Evolutionary conservation across 1,140 invertebrate species (phyloP), one percentile per base, ranked within the genome.

Genomic region (Dolichoris vasculosae): DNA sequence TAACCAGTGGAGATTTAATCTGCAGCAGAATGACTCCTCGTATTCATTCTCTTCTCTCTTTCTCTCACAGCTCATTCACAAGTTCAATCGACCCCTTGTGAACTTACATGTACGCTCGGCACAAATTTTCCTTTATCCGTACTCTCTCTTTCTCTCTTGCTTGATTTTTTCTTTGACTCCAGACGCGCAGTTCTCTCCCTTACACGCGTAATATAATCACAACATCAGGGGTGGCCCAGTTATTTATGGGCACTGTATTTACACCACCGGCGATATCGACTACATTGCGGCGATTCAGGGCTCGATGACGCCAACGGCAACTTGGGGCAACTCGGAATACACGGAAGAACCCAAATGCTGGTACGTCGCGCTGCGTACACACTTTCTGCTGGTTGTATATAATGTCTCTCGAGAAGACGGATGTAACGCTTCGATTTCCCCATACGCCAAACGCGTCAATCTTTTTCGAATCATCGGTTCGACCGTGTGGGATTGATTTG

Each of bases 1-100:
- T 93, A 93, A 93, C 92, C 92, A 91, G 90, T 88, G 89, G 73
- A 92, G 92, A 93, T 93, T 93, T 93, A 93, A 93, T 93, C 93
- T 93, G 89, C 89, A 85, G 51, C 30, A 69, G 48, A 71, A 82
- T 79, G n/a, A 43, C 38, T 73, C 26, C 59, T 88, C 87, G 73
- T 63, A 59, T 48, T 78, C 83, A 86, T 84, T 71, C 32, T 69
- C 67, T 69, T n/a, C 32, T 69, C 32, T 69, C 15, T 69, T 35
- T 69, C 67, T 15, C 32, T 38, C 17, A 38, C 32, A 17, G 23
- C 30, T 69, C 32, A 69, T 75, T 51, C 75, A 46, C 46, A 20
- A 51, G 43, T 51, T 76, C 46, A 51, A 76, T 51, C 75, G 43
- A 76, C 75, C 75, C 75, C 75, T 76, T 35, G 75, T 35, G 75